Evolutionary conservation across 2,888 invertebrate species (phyloP), one percentile per base, ranked within the genome.

Genomic region (Apodemia hepburni): DNA sequence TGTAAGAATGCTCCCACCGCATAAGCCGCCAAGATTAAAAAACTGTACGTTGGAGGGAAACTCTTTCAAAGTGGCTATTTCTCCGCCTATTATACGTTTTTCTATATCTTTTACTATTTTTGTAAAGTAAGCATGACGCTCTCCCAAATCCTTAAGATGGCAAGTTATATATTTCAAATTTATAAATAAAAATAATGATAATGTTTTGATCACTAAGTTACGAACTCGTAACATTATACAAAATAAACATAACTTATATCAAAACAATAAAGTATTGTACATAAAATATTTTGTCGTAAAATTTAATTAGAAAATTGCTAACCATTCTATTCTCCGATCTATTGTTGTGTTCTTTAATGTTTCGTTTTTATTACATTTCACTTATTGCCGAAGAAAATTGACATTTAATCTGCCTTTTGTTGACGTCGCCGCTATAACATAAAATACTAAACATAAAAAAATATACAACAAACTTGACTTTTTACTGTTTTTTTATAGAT

Each of bases 31-130:
- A 5, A 57, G 64, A 62, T 80, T 81, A 27, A 77, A 70, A 58
- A 81, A 73, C 63, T 77, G 75, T 15, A 79, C 75, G 29, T 68
- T 70, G 59, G 70, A 75, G 1, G 79, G 79, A 58, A 70, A 75
- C 7, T 67, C 60, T n/a, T 69, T 64, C 4, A 74, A 66, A 1
- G 60, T 61, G 2, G 71, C 64, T 3, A 64, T 61, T 1, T 49
- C 59, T 0, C 79, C 80, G 0, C 75, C 77, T 3, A 74, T 61
- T 49, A 80, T 76, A 22, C 72, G 66, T n/a, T 60, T 64, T 47
- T 70, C 69, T 7, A 71, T 45, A 61, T 68, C 58, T 6, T 67
- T 29, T 6, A 68, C 38, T 18, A 68, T 51, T 15, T 45, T 61
- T 2, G 68, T 66, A 67, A 71, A 69, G 61, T 73, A 70, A n/a